Percentiles rank a stretch among this genome's conserved stretches.
Conservation (phyloP, 2,797 vertebrate genomes). For the Phoebastria nigripes region DNA sequence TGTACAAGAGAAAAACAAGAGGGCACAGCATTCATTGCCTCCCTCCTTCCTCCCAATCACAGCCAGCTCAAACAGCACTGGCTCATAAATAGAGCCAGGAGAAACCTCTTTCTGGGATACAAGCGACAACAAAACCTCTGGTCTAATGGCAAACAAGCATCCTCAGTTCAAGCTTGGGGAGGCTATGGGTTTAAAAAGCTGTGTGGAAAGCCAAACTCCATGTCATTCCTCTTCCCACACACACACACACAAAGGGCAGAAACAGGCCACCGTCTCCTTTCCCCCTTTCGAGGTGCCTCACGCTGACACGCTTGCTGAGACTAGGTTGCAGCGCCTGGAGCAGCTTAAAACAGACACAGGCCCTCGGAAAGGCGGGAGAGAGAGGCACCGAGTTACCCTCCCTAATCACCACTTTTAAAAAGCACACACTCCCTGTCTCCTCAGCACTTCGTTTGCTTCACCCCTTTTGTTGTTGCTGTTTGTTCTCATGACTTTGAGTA, state of each 20-base stretch:
- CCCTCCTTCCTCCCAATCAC: constrained; percentile 29
- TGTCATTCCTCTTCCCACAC: constrained; percentile 6
- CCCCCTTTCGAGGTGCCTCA: constrained; percentile 31
- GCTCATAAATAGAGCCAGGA: neutral
- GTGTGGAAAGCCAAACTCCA: neutral
- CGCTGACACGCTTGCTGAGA: neutral
- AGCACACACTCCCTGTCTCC: neutral
- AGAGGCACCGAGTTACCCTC: neutral
- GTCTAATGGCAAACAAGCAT: constrained; percentile 26
- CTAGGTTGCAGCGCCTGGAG: constrained; percentile 5
- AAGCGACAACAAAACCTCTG: constrained; percentile 5
- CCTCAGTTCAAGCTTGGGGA: neutral
- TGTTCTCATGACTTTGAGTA: neutral
- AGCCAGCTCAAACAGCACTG: constrained; percentile 39
- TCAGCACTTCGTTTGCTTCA: neutral
- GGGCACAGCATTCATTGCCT: constrained; percentile 39
- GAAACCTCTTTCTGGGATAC: constrained; percentile 2
- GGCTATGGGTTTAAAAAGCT: neutral
- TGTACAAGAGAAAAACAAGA: constrained; percentile 56
- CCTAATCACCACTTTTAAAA: neutral
- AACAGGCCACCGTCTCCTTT: constrained; percentile 10
- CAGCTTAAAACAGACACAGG: neutral
- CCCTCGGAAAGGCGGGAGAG: neutral
- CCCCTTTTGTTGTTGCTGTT: neutral
- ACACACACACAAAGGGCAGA: constrained; percentile 9